These are phyloP conservation scores for Metopolophium dirhodum DNA, from an alignment of 1,140 invertebrate species.

Conservation along the genomic window DNA sequence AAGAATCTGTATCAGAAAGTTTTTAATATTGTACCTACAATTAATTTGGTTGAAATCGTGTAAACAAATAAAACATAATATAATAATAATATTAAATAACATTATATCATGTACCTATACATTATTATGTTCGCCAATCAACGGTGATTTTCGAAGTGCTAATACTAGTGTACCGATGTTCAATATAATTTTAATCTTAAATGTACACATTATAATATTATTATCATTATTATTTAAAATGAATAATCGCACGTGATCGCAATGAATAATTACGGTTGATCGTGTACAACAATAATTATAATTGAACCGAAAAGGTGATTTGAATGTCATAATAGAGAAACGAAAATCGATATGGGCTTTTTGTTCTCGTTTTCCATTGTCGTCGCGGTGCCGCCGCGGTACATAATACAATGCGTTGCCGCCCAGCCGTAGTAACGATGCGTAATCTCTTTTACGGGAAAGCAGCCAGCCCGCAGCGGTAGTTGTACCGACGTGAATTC, in stretches of 20 bases:
- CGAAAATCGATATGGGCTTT: not conserved
- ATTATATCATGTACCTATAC: not conserved
- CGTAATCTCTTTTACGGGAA: not conserved
- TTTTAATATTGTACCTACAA: not conserved
- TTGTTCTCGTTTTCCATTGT: not conserved
- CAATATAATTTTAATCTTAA: not conserved
- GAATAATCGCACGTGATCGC: not conserved
- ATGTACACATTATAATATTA: not conserved
- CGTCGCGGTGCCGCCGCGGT: not conserved
- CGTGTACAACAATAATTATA: not conserved
- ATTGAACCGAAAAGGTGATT: conserved; percentile 9
- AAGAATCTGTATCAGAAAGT: not conserved
- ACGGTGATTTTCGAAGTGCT: not conserved
- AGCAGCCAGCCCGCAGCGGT: not conserved
- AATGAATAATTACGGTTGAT: not conserved
- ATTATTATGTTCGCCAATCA: not conserved
- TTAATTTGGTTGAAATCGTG: not conserved
- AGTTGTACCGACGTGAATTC: not conserved
- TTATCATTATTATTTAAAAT: not conserved
- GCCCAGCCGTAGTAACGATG: not conserved
- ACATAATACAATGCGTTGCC: not conserved
- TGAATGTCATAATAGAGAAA: conserved; percentile 1
- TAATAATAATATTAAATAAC: not conserved
- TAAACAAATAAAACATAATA: not conserved
- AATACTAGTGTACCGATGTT: not conserved